Evolutionary conservation across 2,113 vertebrate species (phyloP).

Genomic region (Crypturellus undulatus): DNA sequence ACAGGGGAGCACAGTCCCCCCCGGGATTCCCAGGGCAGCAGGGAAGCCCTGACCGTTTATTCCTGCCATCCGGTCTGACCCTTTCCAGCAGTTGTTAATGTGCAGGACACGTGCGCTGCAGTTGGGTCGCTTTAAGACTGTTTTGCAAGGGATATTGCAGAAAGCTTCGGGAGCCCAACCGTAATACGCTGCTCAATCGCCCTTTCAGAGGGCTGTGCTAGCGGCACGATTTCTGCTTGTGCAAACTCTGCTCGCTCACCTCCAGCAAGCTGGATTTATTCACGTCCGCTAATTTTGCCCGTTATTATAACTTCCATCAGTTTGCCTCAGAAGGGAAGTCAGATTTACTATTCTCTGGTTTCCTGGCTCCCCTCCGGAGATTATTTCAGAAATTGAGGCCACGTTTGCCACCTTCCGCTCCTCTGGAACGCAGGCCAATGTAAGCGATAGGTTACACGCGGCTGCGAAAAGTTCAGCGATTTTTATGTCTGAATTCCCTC

Average conservation of each 20-base stretch:
- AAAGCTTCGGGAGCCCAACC: conserved; percentile 40
- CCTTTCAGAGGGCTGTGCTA: conserved; percentile 29
- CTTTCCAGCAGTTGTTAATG: conserved; percentile 47
- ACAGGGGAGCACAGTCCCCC: background rate
- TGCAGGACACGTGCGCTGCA: background rate
- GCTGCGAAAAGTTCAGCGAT: conserved; percentile 51
- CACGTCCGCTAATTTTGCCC: conserved; percentile 48
- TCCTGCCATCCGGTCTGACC: conserved; percentile 33
- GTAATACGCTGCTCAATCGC: conserved; percentile 26
- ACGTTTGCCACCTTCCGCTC: conserved; percentile 70
- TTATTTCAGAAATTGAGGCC: conserved; percentile 72
- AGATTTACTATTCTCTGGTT: conserved; percentile 68
- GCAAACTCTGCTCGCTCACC: conserved; percentile 40
- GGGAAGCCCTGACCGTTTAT: conserved; percentile 60
- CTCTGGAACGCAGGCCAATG: conserved; percentile 49
- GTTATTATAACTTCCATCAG: conserved; percentile 67
- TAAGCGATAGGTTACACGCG: conserved; percentile 58
- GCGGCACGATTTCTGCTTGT: conserved; percentile 41
- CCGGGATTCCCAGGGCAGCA: background rate
- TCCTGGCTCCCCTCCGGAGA: conserved; percentile 70
- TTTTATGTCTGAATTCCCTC: conserved; percentile 58
- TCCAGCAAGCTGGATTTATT: conserved; percentile 40
- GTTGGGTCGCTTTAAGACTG: conserved; percentile 18
- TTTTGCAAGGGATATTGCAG: conserved; percentile 58
- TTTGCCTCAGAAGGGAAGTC: conserved; percentile 63